Conservation (phyloP, 2,797 vertebrate genomes). For the Cirrhinus molitorella region DNA sequence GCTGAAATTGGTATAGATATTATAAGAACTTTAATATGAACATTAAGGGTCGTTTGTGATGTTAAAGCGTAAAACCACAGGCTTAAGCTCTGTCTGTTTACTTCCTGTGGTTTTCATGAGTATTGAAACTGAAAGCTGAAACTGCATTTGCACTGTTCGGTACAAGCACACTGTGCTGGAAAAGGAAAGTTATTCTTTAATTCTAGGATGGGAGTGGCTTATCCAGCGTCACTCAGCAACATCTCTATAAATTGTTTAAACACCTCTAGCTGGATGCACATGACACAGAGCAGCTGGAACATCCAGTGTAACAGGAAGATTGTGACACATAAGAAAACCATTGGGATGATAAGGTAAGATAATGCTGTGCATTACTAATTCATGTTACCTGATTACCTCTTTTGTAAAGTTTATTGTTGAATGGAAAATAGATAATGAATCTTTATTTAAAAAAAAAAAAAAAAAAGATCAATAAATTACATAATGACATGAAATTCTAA, state of each 20-base stretch:
- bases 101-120: constrained; percentile 6
- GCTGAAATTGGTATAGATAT: neutral
- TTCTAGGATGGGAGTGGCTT: neutral
- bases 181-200: neutral
- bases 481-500: neutral
- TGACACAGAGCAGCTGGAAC: neutral
- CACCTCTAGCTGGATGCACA: neutral
- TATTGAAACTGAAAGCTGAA: constrained; percentile 57
- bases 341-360: neutral
- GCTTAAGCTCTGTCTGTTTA: neutral
- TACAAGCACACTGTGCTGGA: neutral
- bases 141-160: neutral
- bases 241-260: constrained; percentile 23
- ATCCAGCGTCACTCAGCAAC: neutral
- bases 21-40: neutral
- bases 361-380: neutral
- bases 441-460: neutral
- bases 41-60: neutral
- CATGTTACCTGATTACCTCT: neutral
- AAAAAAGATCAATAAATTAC: neutral
- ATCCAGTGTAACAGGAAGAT: neutral
- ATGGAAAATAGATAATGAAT: neutral
- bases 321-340: neutral
- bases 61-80: neutral
- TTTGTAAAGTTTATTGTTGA: neutral